These are phyloP conservation scores for Leucophenga maculata DNA, from an alignment of 2,888 invertebrate genomes.

Conservation along the genomic window DNA sequence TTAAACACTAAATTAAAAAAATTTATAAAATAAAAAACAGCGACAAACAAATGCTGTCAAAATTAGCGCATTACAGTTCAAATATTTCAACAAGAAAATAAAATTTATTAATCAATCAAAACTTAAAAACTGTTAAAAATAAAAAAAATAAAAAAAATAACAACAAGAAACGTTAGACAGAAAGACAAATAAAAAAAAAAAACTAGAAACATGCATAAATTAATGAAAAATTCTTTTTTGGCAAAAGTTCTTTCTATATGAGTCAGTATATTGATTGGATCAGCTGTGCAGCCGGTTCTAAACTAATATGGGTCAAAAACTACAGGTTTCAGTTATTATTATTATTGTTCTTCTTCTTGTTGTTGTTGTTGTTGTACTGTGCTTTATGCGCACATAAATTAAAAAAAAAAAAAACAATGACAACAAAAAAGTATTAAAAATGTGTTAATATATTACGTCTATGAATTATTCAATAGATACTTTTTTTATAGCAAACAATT, in stretches of 20 bases:
- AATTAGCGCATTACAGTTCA: background rate
- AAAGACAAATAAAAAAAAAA: background rate
- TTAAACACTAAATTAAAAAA: background rate
- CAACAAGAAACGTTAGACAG: background rate
- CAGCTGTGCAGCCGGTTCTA: conserved; percentile 14
- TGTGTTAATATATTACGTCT: conserved; percentile 57
- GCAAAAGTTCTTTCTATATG: conserved; percentile 15
- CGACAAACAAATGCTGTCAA: conserved; percentile 6
- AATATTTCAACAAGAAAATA: background rate
- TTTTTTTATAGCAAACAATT: background rate
- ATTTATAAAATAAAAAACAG: too few relatives aligned
- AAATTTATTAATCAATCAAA: background rate
- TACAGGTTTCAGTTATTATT: conserved; percentile 49
- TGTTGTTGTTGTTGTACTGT: too few relatives aligned
- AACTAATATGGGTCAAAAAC: conserved; percentile 58
- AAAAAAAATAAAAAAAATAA: background rate
- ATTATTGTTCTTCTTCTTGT: too few relatives aligned
- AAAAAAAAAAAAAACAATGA: conserved; percentile 11
- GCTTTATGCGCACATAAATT: conserved; percentile 1
- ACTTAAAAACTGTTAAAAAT: background rate
- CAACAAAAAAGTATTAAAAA: conserved; percentile 27
- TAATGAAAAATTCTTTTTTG: too few relatives aligned
- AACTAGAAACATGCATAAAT: background rate
- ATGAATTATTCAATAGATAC: conserved; percentile 56
- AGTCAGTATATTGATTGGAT: background rate